Evolutionary conservation across 1,140 invertebrate genomes (phyloP).

Genomic region (Trichonephila clavata): DNA sequence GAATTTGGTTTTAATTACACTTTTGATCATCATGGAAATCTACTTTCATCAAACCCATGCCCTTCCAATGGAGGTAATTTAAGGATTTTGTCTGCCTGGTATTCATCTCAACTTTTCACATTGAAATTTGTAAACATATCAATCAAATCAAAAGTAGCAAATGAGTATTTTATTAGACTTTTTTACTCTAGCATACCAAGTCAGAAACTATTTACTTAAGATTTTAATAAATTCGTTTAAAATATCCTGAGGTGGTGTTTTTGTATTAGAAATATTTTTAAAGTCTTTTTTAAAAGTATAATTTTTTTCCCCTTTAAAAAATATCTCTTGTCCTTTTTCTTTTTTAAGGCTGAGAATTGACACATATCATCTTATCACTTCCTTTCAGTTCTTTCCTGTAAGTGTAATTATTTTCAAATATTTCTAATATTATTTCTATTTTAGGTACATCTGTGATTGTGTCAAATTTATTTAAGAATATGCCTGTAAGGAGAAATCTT

Average conservation of each 20-base stretch:
- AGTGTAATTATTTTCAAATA: too few relatives aligned
- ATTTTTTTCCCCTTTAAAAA: too few relatives aligned
- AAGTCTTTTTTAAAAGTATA: too few relatives aligned
- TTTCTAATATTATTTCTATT: conserved; percentile 67
- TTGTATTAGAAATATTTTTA: too few relatives aligned
- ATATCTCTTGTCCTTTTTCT: too few relatives aligned
- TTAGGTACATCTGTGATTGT: conserved; percentile 85
- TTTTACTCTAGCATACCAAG: neutral
- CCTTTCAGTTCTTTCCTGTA: too few relatives aligned
- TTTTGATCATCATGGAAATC: conserved; percentile 83
- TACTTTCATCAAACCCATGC: conserved; percentile 82
- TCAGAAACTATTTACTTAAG: neutral
- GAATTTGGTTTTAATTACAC: conserved; percentile 82
- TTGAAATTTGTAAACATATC: neutral
- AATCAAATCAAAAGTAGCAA: neutral
- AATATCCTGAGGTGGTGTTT: too few relatives aligned
- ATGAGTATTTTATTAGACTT: neutral
- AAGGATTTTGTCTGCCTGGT: too few relatives aligned
- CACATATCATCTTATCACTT: too few relatives aligned
- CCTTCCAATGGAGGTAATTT: conserved; percentile 82
- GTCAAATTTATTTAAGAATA: conserved; percentile 84
- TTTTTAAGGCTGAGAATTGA: too few relatives aligned
- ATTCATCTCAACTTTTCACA: neutral
- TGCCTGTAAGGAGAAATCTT: conserved; percentile 85
- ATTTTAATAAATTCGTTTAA: too few relatives aligned